Percentiles rank a stretch among this genome's conserved stretches.
These are phyloP conservation scores for Tetheella fluctuosa DNA, from an alignment of 2,888 invertebrate species.

Conservation along the genomic window DNA sequence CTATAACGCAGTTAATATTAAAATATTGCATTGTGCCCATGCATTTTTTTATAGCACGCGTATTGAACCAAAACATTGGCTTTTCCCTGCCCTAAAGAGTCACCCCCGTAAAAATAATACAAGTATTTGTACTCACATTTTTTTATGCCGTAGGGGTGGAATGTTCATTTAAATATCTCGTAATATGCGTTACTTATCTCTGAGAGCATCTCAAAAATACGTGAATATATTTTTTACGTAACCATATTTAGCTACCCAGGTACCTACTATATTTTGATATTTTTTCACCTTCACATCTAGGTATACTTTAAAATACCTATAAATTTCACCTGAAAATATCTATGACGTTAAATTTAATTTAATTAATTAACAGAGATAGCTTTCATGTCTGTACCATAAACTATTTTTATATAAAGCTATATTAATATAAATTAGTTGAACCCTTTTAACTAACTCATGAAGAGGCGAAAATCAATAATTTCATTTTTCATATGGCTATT, in stretches of 20 bases:
- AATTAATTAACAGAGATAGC: too few species aligned
- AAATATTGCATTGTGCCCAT: slow-evolving; percentile 80
- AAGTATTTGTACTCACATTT: slow-evolving; percentile 79
- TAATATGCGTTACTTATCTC: slow-evolving; percentile 42
- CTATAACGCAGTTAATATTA: slow-evolving; percentile 82
- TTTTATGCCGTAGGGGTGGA: slow-evolving; percentile 57
- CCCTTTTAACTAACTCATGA: too few species aligned
- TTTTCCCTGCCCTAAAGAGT: slow-evolving; percentile 59
- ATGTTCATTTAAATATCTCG: slow-evolving; percentile 65
- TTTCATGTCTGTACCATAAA: too few species aligned
- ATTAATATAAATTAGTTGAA: too few species aligned
- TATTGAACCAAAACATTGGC: slow-evolving; percentile 77
- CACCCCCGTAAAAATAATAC: slow-evolving; percentile 77
- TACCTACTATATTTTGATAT: slow-evolving; percentile 19
- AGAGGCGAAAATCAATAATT: too few species aligned
- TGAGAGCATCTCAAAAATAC: slow-evolving; percentile 16
- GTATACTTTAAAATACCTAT: too few species aligned
- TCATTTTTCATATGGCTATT: too few species aligned
- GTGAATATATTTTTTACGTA: background rate
- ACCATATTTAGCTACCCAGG: background rate
- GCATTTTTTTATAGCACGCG: slow-evolving; percentile 73
- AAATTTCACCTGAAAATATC: too few species aligned
- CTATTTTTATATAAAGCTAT: too few species aligned
- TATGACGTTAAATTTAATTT: too few species aligned
- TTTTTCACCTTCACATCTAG: background rate